Percentiles rank a stretch among this genome's conserved stretches.
Conservation (phyloP, 2,797 vertebrate species). For the Fratercula arctica region DNA sequence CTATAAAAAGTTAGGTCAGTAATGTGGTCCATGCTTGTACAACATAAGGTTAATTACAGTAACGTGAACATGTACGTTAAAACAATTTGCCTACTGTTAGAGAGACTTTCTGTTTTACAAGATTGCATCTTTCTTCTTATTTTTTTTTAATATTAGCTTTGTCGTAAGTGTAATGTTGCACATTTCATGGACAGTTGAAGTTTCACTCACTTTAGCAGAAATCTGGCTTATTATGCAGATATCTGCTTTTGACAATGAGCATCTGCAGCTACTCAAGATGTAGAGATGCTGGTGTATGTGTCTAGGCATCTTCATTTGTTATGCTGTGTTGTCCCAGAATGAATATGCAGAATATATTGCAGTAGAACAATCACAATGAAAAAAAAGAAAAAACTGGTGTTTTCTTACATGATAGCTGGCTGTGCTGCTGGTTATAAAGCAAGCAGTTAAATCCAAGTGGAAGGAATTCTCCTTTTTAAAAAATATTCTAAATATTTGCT, state of each 20-base stretch:
- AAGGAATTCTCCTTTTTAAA: constrained; percentile 53
- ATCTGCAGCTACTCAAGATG: constrained; percentile 41
- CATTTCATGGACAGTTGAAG: not conserved
- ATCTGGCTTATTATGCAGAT: not conserved
- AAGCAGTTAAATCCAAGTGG: constrained; percentile 66
- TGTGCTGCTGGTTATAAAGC: constrained; percentile 58
- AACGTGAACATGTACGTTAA: not conserved
- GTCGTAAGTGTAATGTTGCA: not conserved
- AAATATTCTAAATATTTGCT: constrained; percentile 73
- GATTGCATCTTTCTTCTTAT: not conserved
- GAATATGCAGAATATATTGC: constrained; percentile 1
- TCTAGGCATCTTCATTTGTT: constrained; percentile 21
- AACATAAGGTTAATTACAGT: not conserved
- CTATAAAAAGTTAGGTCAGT: not conserved
- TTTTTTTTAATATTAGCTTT: not conserved
- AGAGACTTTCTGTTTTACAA: not conserved
- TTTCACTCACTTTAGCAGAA: not conserved
- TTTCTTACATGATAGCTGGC: constrained; percentile 31
- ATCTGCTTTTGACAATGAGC: not conserved
- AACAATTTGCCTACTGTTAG: not conserved
- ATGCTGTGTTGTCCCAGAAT: not conserved
- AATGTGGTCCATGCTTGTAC: not conserved
- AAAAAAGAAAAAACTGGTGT: not conserved
- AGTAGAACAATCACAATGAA: not conserved
- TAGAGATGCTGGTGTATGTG: not conserved